phyloP scores from a whole-genome alignment of 2,797 vertebrate genomes.

The Etheostoma nigrum region DNA sequence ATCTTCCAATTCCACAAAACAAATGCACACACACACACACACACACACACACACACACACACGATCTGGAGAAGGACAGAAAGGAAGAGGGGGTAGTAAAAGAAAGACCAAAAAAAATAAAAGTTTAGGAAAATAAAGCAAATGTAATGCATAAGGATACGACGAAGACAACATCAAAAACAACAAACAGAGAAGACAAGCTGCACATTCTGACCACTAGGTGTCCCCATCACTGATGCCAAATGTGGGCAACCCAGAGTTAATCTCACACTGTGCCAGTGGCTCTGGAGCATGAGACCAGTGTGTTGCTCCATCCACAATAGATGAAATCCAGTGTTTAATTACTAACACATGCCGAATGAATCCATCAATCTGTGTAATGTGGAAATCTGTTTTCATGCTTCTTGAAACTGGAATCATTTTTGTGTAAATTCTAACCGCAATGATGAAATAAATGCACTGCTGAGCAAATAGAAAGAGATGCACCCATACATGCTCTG shows the following conservation, averaged over 20 bases:
- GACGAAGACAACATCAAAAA: constrained; percentile 24
- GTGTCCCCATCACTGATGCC: constrained; percentile 73
- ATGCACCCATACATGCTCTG: constrained; percentile 15
- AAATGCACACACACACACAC: constrained; percentile 33
- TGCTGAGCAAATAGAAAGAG: constrained; percentile 18
- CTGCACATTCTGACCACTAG: constrained; percentile 79
- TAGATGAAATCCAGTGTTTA: constrained; percentile 61
- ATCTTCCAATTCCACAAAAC: constrained; percentile 67
- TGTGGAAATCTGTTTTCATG: constrained; percentile 51
- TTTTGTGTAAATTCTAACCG: constrained; percentile 9
- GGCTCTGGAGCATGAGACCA: constrained; percentile 55
- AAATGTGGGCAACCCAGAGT: constrained; percentile 52
- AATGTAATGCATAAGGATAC: constrained; percentile 10
- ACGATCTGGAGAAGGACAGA: constrained; percentile 26
- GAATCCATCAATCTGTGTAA: constrained; percentile 57
- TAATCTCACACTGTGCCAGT: constrained; percentile 56
- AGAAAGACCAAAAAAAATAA: constrained; percentile 13
- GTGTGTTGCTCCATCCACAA: constrained; percentile 47
- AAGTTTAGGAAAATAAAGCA: constrained; percentile 7
- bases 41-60: constrained; percentile 10
- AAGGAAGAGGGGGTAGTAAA: constrained; percentile 1
- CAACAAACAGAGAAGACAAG: not conserved
- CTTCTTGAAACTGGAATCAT: constrained; percentile 23
- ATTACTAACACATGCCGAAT: constrained; percentile 57
- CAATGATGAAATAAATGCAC: constrained; percentile 19